These are phyloP conservation scores for Odontomachus brunneus DNA, from an alignment of 1,140 invertebrate species.

Conservation along the genomic window DNA sequence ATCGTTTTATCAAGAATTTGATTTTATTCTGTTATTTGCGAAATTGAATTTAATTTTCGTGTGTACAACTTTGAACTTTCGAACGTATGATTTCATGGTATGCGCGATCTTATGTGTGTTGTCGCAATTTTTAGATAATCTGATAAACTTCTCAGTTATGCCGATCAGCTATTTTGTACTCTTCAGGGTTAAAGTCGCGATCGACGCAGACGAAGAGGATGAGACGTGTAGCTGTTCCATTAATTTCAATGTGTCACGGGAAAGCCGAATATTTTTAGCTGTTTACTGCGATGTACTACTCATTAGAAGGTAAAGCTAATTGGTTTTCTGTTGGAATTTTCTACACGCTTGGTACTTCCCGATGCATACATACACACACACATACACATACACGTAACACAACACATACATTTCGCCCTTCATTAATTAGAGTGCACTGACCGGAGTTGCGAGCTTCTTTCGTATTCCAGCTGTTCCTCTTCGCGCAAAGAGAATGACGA, in stretches of 20 bases:
- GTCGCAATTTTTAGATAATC: neutral
- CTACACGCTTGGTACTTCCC: slow-evolving; percentile 44
- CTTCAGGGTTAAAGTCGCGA: slow-evolving; percentile 29
- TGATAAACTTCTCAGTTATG: neutral
- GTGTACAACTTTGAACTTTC: neutral
- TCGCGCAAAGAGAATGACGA: neutral
- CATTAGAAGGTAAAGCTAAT: slow-evolving; percentile 29
- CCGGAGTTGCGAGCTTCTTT: slow-evolving; percentile 28
- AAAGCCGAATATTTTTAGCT: slow-evolving; percentile 43
- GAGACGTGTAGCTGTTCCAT: slow-evolving; percentile 22
- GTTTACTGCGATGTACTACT: slow-evolving; percentile 42
- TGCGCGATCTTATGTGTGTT: neutral
- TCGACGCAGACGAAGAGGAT: neutral
- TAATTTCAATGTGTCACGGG: slow-evolving; percentile 43
- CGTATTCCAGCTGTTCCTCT: slow-evolving; percentile 18
- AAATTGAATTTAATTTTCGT: neutral
- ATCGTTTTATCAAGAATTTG: neutral
- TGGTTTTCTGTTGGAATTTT: slow-evolving; percentile 36
- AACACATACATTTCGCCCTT: too few species aligned
- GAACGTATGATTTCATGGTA: neutral
- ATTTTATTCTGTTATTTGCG: neutral
- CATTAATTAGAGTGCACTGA: slow-evolving; percentile 46
- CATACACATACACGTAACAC: slow-evolving; percentile 7
- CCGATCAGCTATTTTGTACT: slow-evolving; percentile 22
- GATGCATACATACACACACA: slow-evolving; percentile 17